Conservation (phyloP, 1,140 invertebrate genomes). For the Callitettix versicolor region DNA sequence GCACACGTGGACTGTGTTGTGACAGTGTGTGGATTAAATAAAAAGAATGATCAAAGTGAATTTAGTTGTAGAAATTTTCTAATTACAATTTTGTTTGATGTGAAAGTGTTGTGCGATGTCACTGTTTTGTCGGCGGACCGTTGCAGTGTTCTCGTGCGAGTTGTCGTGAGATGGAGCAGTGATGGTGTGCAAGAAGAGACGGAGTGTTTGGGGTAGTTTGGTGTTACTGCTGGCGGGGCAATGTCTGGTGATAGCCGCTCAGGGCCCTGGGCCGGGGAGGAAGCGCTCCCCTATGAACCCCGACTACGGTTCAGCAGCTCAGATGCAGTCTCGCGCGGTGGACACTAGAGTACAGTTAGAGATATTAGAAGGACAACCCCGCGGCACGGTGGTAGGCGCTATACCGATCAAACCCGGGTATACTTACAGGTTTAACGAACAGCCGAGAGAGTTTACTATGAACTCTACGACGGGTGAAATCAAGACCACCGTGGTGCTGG, state of each 20-base stretch:
- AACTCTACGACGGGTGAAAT: constrained; percentile 75
- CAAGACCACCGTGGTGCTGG: constrained; percentile 63
- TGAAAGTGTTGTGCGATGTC: too few species aligned
- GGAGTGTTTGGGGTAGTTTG: not conserved
- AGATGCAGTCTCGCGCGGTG: constrained; percentile 77
- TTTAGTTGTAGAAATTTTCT: too few species aligned
- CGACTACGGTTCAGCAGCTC: constrained; percentile 24
- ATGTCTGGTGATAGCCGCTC: constrained; percentile 9
- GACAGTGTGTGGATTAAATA: not conserved
- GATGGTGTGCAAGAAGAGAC: not conserved
- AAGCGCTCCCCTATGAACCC: not conserved
- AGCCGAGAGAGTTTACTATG: constrained; percentile 67
- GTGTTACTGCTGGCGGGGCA: constrained; percentile 1
- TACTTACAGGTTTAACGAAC: constrained; percentile 84
- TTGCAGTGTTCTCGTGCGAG: not conserved
- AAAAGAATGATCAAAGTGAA: too few species aligned
- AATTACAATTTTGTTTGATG: too few species aligned
- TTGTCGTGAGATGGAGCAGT: not conserved
- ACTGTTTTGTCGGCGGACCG: not conserved
- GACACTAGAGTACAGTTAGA: constrained; percentile 77
- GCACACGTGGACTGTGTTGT: not conserved
- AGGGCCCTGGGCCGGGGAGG: constrained; percentile 7
- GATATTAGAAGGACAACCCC: constrained; percentile 69
- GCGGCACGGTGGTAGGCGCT: constrained; percentile 67
- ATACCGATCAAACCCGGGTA: constrained; percentile 80